A percentile compares a stretch with the other conserved stretches of the same genome.
Conservation (phyloP, 2,888 invertebrate species). For the Aromia moschata region DNA sequence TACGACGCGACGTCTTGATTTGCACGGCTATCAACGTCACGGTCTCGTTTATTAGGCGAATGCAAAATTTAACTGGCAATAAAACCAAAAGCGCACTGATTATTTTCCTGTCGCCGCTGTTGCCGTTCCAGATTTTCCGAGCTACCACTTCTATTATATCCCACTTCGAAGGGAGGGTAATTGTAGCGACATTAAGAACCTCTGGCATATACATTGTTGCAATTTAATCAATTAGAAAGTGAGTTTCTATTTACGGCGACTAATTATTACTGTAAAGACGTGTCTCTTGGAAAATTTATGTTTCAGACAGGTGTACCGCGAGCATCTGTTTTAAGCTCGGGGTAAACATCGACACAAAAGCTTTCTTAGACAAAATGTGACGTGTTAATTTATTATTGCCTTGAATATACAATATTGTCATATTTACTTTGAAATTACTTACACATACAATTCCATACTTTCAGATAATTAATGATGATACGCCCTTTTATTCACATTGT, state of each 20-base stretch:
- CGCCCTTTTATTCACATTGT: no score
- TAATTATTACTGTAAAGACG: background rate
- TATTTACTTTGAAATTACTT: no score
- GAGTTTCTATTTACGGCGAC: background rate
- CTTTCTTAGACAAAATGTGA: no score
- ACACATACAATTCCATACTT: no score
- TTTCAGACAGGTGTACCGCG: background rate
- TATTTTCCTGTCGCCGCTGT: constrained; percentile 35
- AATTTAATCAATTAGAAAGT: background rate
- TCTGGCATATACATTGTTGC: background rate
- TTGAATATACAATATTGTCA: no score
- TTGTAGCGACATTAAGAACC: background rate
- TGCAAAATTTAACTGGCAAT: constrained; percentile 35
- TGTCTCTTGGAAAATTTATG: background rate
- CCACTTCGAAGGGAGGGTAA: background rate
- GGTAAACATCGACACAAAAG: background rate
- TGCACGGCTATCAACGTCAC: constrained; percentile 34
- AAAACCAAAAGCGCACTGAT: constrained; percentile 35
- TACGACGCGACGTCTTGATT: constrained; percentile 26
- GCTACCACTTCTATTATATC: constrained; percentile 11
- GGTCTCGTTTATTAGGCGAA: constrained; percentile 33
- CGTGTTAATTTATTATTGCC: no score
- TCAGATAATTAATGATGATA: no score
- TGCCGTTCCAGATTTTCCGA: constrained; percentile 23
- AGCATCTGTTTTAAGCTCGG: background rate